These are phyloP conservation scores for Tolypeutes matacus DNA, from an alignment of 2,797 vertebrate species.

Conservation along the genomic window DNA sequence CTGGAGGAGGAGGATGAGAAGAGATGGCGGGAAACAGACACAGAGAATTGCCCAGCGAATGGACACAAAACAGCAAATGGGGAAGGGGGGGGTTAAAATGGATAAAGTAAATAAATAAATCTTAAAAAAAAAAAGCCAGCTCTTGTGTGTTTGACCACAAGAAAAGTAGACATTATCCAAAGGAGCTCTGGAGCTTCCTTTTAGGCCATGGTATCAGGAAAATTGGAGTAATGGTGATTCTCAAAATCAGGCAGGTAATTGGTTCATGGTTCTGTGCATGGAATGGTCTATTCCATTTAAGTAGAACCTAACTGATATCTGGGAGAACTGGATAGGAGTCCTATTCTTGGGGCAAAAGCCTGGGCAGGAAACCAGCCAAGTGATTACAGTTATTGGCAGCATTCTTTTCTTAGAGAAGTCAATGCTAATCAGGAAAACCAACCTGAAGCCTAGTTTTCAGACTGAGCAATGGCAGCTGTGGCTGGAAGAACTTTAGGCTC, in stretches of 20 bases:
- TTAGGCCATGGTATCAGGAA: background rate
- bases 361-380: background rate
- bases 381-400: background rate
- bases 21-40: no score
- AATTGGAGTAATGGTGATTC: conserved; percentile 10
- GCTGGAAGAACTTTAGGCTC: background rate
- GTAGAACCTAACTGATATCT: background rate
- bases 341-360: background rate
- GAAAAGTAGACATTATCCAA: background rate
- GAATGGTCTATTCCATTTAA: background rate
- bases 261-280: background rate
- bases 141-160: background rate
- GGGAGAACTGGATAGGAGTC: background rate
- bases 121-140: background rate
- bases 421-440: background rate
- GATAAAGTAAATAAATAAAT: no score
- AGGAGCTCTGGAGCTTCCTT: background rate
- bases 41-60: no score
- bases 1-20: no score
- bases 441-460: background rate
- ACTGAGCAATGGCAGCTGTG: background rate
- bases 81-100: no score
- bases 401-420: background rate
- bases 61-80: no score
- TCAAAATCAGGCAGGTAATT: background rate